A percentile compares a stretch with the other conserved stretches of the same genome.
Evolutionary conservation across 2,113 vertebrate genomes (phyloP).

Genomic region (Ctenodactylus gundi): DNA sequence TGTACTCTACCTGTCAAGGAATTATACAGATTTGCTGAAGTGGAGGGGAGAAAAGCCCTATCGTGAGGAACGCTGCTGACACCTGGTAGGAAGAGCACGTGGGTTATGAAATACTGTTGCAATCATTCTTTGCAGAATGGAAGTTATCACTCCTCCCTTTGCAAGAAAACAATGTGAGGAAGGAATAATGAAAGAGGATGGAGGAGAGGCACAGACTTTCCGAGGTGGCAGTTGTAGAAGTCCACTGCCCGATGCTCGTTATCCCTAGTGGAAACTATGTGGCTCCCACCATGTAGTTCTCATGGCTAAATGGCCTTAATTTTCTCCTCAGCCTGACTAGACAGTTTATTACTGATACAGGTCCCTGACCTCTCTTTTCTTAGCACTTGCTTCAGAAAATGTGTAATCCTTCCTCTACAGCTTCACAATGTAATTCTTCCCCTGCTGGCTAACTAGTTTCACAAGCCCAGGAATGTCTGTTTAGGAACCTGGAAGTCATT

Average conservation of each 20-base stretch:
- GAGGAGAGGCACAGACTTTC: background rate
- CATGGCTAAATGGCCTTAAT: background rate
- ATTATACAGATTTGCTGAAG: background rate
- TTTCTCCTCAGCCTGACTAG: background rate
- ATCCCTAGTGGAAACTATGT: background rate
- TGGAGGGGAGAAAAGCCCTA: background rate
- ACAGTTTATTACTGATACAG: background rate
- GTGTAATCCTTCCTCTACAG: background rate
- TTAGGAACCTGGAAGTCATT: background rate
- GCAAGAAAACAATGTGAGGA: background rate
- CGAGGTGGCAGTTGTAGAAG: background rate
- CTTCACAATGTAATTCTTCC: background rate
- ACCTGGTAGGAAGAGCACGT: background rate
- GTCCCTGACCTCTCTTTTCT: background rate
- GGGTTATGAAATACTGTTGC: background rate
- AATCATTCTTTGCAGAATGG: background rate
- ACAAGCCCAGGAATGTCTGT: background rate
- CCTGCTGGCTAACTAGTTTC: background rate
- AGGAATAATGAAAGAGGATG: background rate
- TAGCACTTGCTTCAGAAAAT: background rate
- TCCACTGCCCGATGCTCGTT: too few relatives aligned
- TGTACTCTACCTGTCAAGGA: background rate
- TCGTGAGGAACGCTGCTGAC: background rate
- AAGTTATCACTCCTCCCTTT: background rate
- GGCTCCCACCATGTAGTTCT: background rate